Base-by-base conservation (phyloP, 1,140 invertebrate species). In the Daktulosphaira vitifoliae region DNA sequence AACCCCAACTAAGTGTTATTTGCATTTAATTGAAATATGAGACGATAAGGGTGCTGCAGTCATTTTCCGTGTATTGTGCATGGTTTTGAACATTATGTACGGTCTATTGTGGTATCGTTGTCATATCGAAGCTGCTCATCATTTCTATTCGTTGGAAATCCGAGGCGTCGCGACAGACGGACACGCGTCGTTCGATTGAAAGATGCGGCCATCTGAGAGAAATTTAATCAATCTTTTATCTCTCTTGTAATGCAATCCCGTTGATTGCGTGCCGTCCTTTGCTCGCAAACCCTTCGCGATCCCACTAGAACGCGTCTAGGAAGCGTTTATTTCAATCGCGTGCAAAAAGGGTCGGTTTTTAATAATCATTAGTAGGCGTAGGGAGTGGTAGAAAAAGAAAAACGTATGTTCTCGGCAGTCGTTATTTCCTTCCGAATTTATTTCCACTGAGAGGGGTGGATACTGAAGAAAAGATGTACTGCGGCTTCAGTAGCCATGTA, bases 321-420 rank as follows among this genome's bases (percentile, higher is more conserved):
- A 59, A 38, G 56, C 56, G 56, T 62, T 62, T 48, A 48, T 62
- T 62, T 62, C 56, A 62, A 62, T 62, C 56, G 56, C 56, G 56
- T 62, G 42, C 56, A 33, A 62, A n/a, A 62, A 62, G 56, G 56
- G 56, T 62, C 56, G 42, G 56, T 62, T 62, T 62, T 62, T 62
- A 62, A 62, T 62, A 62, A 62, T 62, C 56, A 62, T 62, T 62
- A 62, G 18, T 18, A 42, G n/a, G 5, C 22, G 38, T 25, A 42
- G 29, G 29, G 11, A 11, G 11, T 33, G 29, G 29, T 5, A 11
- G 5, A 11, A 33, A 33, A 33, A 33, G 53, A 25, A 29, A 48
- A 33, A 48, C 56, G 56, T 33, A 48, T 62, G 56, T 62, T 48
- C 25, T 39, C 23, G 25, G 25, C 42, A 48, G 56, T 62, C 56